Conservation (phyloP, 1,140 invertebrate genomes). For the Pseudomyrmex flavicornis region DNA sequence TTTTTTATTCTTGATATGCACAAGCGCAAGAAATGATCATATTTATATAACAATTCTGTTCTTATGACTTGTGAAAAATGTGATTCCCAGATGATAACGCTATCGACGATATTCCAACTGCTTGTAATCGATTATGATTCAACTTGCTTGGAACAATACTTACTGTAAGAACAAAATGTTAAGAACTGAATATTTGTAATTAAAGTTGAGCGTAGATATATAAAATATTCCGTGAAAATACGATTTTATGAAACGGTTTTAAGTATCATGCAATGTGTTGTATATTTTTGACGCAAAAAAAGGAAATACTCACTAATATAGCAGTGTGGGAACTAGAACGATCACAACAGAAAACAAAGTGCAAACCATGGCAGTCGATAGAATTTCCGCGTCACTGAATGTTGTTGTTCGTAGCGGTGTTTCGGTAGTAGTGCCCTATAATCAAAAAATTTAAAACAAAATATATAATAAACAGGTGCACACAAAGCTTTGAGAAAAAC, state of each 20-base stretch:
- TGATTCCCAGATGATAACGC: not conserved
- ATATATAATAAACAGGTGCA: not conserved
- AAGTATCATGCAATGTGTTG: too few relatives aligned
- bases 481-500: not conserved
- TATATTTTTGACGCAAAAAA: not conserved
- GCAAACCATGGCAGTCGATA: slow-evolving; percentile 19
- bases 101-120: not conserved
- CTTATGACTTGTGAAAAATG: not conserved
- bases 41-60: not conserved
- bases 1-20: not conserved
- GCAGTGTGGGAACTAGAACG: slow-evolving; percentile 46
- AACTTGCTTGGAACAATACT: not conserved
- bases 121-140: not conserved
- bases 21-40: not conserved
- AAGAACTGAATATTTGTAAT: not conserved
- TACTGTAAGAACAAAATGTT: slow-evolving; percentile 11
- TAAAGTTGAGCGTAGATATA: not conserved
- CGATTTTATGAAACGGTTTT: too few relatives aligned
- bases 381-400: not conserved
- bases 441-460: not conserved
- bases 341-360: slow-evolving; percentile 24
- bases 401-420: too few relatives aligned
- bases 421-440: too few relatives aligned
- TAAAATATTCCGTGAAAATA: not conserved
- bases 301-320: slow-evolving; percentile 59